Evolutionary conservation across 2,797 vertebrate genomes (phyloP).

Genomic region (Parauchenoglanis ngamensis): DNA sequence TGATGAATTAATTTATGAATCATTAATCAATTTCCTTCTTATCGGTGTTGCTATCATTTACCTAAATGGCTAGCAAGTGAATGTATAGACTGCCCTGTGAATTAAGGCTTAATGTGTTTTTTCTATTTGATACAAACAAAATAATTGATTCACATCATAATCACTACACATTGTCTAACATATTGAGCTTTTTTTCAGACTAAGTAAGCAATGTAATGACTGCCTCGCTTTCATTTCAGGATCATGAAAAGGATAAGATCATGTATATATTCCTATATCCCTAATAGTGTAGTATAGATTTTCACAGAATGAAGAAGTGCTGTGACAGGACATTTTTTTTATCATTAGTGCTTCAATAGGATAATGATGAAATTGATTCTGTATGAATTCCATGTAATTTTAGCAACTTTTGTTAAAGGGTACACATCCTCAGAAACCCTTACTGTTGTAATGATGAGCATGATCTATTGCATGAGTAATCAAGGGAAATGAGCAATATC

Average conservation of each 20-base stretch:
- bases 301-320: neutral
- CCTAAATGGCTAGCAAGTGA: neutral
- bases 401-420: neutral
- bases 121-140: neutral
- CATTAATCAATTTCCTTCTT: neutral
- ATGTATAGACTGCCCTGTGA: neutral
- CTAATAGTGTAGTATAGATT: neutral
- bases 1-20: no score
- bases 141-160: neutral
- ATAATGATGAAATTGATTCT: neutral
- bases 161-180: neutral
- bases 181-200: neutral
- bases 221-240: neutral
- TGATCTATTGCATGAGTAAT: neutral
- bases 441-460: neutral
- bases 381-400: neutral
- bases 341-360: neutral
- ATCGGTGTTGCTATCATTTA: neutral
- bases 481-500: neutral
- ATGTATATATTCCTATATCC: no score
- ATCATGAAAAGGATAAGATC: neutral
- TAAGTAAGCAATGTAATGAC: neutral
- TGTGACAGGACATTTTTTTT: neutral
- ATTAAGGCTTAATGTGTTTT: neutral
- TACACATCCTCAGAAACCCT: neutral